Conservation (phyloP, 2,113 vertebrate species). For the Ginglymostoma cirratum region DNA sequence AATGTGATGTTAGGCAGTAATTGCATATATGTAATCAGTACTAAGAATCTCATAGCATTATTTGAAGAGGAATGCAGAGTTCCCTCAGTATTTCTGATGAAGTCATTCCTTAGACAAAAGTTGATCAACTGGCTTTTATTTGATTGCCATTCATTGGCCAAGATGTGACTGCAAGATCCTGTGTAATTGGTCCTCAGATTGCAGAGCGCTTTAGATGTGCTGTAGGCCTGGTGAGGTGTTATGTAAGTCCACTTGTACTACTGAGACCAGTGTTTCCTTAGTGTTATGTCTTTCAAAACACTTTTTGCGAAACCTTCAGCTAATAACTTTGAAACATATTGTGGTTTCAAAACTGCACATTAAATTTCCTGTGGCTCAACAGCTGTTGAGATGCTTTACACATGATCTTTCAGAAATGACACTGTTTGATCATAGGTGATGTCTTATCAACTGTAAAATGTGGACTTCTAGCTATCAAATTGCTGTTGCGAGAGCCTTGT, state of each 20-base stretch:
- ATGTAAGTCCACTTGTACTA: not conserved
- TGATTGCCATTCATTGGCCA: not conserved
- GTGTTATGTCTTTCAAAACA: not conserved
- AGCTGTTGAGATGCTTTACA: not conserved
- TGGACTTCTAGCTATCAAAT: not conserved
- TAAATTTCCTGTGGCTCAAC: not conserved
- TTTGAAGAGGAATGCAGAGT: not conserved
- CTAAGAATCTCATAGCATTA: not conserved
- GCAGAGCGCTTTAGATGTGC: not conserved
- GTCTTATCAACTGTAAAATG: not conserved
- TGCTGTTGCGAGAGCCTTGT: not conserved
- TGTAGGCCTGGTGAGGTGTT: not conserved
- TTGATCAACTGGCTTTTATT: not conserved
- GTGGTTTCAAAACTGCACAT: not conserved
- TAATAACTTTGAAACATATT: not conserved
- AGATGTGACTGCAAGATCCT: too few relatives aligned
- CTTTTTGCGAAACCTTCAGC: not conserved
- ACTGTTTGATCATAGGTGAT: not conserved
- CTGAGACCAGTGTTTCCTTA: not conserved
- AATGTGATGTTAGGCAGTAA: not conserved
- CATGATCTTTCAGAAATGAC: constrained; percentile 12
- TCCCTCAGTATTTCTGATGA: not conserved
- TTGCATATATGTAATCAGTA: not conserved
- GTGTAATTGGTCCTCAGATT: not conserved
- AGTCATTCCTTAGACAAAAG: not conserved